Percentiles rank a stretch among this genome's conserved stretches.
Conservation (phyloP, 2,113 vertebrate species). For the Romanogobio albipinnatus region DNA sequence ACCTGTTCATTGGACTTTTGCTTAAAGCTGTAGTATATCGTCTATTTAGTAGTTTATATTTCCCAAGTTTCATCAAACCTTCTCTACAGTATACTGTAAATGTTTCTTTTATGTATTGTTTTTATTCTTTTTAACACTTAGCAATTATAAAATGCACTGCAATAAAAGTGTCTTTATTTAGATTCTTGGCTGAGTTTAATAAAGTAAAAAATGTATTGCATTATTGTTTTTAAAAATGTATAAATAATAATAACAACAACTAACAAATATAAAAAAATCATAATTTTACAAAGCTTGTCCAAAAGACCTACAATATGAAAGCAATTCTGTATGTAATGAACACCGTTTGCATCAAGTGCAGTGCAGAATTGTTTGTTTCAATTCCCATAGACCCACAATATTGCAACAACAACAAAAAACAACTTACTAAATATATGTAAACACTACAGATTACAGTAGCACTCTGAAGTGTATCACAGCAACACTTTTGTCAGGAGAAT, state of each 20-base stretch:
- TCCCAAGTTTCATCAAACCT: neutral
- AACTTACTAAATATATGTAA: neutral
- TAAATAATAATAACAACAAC: neutral
- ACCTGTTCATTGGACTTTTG: neutral
- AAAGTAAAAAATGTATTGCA: neutral
- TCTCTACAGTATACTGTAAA: neutral
- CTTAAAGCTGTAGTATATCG: neutral
- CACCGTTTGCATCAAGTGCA: neutral
- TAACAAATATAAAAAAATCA: neutral
- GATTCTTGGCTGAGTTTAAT: neutral
- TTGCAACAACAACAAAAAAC: too few species aligned
- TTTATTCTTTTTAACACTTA: neutral
- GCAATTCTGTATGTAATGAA: too few species aligned
- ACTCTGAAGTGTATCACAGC: neutral
- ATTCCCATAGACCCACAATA: neutral
- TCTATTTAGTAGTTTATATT: neutral
- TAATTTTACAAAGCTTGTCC: neutral
- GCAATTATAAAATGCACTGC: neutral
- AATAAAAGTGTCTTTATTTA: neutral
- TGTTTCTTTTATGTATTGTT: neutral
- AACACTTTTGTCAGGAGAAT: neutral
- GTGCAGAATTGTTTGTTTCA: neutral
- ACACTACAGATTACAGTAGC: neutral
- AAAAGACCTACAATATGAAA: neutral
- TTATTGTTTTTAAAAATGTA: too few species aligned